phyloP scores from a whole-genome alignment of 2,888 invertebrate species.

The Dicranocentrus wangi region DNA sequence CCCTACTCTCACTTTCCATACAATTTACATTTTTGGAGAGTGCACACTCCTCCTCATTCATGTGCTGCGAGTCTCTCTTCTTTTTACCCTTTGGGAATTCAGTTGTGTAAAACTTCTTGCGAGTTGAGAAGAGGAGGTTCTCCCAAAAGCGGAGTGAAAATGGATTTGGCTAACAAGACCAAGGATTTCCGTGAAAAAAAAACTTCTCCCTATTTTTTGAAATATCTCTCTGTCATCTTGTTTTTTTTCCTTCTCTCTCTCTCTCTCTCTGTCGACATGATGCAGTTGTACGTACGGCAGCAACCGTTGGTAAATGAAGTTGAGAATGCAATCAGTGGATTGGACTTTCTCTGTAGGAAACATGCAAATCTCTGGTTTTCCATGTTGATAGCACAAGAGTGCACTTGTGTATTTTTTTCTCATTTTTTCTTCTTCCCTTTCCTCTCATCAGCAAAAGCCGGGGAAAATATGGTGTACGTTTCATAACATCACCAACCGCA shows the following conservation, averaged over 20 bases:
- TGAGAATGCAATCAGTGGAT: slow-evolving; percentile 56
- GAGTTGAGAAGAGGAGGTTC: no score
- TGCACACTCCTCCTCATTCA: not conserved
- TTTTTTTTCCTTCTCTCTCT: not conserved
- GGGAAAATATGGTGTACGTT: no score
- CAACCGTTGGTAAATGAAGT: slow-evolving; percentile 45
- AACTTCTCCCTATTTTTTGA: slow-evolving; percentile 3
- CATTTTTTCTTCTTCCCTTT: slow-evolving; percentile 19
- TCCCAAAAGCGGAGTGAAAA: no score
- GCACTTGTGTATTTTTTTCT: slow-evolving; percentile 17
- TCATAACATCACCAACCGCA: no score
- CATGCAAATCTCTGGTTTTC: slow-evolving; percentile 57
- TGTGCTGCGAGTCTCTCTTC: not conserved
- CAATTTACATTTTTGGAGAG: slow-evolving; percentile 30
- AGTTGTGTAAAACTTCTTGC: slow-evolving; percentile 46
- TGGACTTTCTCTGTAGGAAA: slow-evolving; percentile 57
- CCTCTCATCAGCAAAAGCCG: slow-evolving; percentile 19
- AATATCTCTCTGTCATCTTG: slow-evolving; percentile 26
- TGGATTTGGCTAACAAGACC: no score
- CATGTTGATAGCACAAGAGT: not conserved
- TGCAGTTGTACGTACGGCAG: slow-evolving; percentile 8
- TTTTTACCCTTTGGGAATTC: slow-evolving; percentile 39
- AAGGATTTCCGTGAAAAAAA: not conserved
- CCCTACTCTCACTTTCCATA: slow-evolving; percentile 17
- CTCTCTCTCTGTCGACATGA: no score